Evolutionary conservation across 2,797 vertebrate species (phyloP).

Genomic region (Poecile montanus): DNA sequence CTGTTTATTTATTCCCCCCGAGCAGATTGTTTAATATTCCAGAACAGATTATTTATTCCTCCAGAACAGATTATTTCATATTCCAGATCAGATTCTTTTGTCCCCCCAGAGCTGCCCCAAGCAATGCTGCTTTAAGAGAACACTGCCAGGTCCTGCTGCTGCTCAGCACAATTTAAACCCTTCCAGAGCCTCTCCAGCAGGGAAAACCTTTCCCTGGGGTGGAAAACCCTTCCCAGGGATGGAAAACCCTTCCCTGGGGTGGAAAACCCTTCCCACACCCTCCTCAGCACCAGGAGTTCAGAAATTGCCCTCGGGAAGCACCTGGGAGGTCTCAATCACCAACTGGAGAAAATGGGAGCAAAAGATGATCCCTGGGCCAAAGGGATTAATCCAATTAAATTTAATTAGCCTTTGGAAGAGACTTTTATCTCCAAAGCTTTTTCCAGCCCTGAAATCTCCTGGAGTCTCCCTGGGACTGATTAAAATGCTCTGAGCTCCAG

Average conservation of each 20-base stretch:
- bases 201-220: not conserved
- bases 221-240: not conserved
- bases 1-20: not conserved
- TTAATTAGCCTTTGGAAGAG: constrained; percentile 23
- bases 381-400: not conserved
- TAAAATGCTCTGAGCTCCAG: not conserved
- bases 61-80: not conserved
- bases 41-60: not conserved
- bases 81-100: not conserved
- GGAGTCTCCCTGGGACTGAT: not conserved
- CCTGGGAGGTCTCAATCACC: not conserved
- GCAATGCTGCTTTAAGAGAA: not conserved
- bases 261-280: not conserved
- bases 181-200: not conserved
- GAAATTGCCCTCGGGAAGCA: not conserved
- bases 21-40: not conserved
- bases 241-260: no score
- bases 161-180: not conserved
- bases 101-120: not conserved
- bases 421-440: not conserved
- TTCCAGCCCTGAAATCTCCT: not conserved
- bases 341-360: not conserved
- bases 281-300: not conserved
- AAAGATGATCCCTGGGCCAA: not conserved
- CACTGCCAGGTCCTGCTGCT: not conserved